A percentile compares a stretch with the other conserved stretches of the same genome.
Evolutionary conservation across 2,888 invertebrate species (phyloP).

Genomic region (Margaritifera margaritifera): DNA sequence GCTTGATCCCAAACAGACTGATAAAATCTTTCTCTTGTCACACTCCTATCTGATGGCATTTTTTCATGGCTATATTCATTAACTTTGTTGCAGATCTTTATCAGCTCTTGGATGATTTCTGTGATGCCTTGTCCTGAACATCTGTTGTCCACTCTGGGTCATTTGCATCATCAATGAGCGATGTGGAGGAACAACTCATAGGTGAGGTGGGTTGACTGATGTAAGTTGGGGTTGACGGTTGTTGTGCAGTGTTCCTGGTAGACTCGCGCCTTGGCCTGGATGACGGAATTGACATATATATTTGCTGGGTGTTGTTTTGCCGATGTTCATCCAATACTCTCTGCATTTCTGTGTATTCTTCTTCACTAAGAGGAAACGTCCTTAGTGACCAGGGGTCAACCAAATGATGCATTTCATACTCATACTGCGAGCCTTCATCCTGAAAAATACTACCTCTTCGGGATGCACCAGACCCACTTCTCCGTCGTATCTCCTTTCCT

Average conservation of each 20-base stretch:
- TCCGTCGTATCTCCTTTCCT: conserved; percentile 33
- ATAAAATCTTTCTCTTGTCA: too few relatives aligned
- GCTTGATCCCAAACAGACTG: too few relatives aligned
- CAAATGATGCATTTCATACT: conserved; percentile 6
- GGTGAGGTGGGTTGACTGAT: conserved; percentile 52
- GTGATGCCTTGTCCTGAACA: conserved; percentile 8
- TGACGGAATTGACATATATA: background rate
- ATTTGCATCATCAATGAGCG: conserved; percentile 57
- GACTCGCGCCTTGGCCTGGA: conserved; percentile 2
- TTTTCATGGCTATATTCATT: too few relatives aligned
- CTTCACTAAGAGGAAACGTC: conserved; percentile 63
- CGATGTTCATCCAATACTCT: conserved; percentile 32
- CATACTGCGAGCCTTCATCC: conserved; percentile 23
- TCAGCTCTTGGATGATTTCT: conserved; percentile 1
- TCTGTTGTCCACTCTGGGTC: conserved; percentile 68
- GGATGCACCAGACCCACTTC: conserved; percentile 49
- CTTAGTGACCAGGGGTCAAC: conserved; percentile 60
- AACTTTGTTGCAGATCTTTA: too few relatives aligned
- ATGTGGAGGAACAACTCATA: conserved; percentile 50
- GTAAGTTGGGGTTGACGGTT: conserved; percentile 22
- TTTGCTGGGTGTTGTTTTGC: conserved; percentile 8
- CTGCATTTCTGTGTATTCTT: conserved; percentile 54
- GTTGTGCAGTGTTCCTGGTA: conserved; percentile 6
- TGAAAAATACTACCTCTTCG: conserved; percentile 26
- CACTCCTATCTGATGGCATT: too few relatives aligned